Conservation (phyloP, 1,140 invertebrate genomes). For the Hylaeus anthracinus region DNA sequence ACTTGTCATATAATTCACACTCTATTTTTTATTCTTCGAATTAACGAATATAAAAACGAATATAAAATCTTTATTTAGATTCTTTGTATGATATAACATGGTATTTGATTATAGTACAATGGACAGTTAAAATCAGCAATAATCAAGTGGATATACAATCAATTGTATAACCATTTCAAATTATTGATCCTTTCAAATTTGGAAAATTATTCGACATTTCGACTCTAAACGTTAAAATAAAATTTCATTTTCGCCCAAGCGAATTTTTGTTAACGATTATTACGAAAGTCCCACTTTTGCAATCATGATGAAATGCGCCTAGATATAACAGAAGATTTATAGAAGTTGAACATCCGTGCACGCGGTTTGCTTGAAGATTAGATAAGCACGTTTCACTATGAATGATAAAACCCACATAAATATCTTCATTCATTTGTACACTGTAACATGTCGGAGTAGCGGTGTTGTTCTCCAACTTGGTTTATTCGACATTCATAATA, state of each 20-base stretch:
- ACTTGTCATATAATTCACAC: too few relatives aligned
- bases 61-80: too few relatives aligned
- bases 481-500: not conserved
- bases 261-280: not conserved
- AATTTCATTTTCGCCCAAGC: not conserved
- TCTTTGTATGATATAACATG: too few relatives aligned
- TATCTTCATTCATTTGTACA: constrained; percentile 5
- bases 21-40: too few relatives aligned
- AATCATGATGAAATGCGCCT: not conserved
- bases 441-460: not conserved
- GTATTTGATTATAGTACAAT: too few relatives aligned
- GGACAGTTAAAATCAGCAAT: too few relatives aligned
- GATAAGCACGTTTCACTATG: constrained; percentile 7
- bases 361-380: not conserved
- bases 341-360: not conserved
- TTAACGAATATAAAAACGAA: too few relatives aligned
- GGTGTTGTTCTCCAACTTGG: too few relatives aligned
- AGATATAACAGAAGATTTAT: constrained; percentile 8
- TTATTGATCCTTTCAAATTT: too few relatives aligned
- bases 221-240: not conserved
- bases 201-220: too few relatives aligned
- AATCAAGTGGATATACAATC: too few relatives aligned
- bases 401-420: not conserved
- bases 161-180: too few relatives aligned
- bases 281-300: not conserved